Evolutionary conservation across 1,140 invertebrate genomes (phyloP).

Genomic region (Ceratoteleas bidentatus): DNA sequence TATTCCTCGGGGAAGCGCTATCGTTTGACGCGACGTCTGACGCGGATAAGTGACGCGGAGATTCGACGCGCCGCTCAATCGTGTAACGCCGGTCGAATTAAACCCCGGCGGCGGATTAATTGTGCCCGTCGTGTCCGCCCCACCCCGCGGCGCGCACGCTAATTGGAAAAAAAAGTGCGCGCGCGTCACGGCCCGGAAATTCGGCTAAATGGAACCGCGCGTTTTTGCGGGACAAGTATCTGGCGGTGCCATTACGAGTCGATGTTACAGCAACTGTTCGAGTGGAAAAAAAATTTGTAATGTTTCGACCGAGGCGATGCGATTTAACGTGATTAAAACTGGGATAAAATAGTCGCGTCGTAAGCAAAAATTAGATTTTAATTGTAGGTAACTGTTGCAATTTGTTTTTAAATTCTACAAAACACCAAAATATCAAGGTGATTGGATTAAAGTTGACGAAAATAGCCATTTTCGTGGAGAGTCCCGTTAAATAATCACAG

Average conservation of each 20-base stretch:
- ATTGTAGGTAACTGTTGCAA: too few relatives aligned
- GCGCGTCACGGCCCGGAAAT: conserved; percentile 18
- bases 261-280: too few relatives aligned
- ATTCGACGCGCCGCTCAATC: conserved; percentile 70
- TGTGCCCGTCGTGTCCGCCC: conserved; percentile 61
- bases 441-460: too few relatives aligned
- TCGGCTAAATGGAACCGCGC: conserved; percentile 27
- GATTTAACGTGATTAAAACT: too few relatives aligned
- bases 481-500: too few relatives aligned
- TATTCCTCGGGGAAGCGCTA: conserved; percentile 51
- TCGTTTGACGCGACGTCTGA: conserved; percentile 66
- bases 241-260: conserved; percentile 9
- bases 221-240: conserved; percentile 32
- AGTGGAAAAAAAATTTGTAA: too few relatives aligned
- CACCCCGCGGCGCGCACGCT: conserved; percentile 66
- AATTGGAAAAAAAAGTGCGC: conserved; percentile 71
- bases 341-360: too few relatives aligned
- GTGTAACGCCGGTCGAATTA: conserved; percentile 76
- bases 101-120: conserved; percentile 73
- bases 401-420: too few relatives aligned
- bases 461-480: too few relatives aligned
- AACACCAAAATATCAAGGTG: too few relatives aligned
- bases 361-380: too few relatives aligned
- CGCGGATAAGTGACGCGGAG: conserved; percentile 43
- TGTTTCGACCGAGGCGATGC: too few relatives aligned